Evolutionary conservation across 2,797 vertebrate genomes (phyloP).

Genomic region (Dendrocincla tyrannina): DNA sequence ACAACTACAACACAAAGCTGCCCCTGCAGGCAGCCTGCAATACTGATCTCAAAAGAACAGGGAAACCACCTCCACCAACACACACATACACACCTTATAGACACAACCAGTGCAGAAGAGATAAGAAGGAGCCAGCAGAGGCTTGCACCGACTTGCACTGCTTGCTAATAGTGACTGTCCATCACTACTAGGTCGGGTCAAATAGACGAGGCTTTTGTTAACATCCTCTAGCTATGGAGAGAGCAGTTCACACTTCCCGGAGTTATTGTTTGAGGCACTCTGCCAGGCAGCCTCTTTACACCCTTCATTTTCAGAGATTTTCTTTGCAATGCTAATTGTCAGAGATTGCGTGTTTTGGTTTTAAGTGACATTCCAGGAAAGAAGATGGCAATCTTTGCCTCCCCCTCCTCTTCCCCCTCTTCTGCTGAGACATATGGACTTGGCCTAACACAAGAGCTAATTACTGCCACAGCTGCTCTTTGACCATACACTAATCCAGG

Average conservation of each 20-base stretch:
- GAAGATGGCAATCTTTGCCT: conserved; percentile 42
- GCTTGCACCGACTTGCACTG: conserved; percentile 16
- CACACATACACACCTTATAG: background rate
- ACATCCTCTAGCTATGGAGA: conserved; percentile 4
- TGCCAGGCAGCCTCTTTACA: conserved; percentile 56
- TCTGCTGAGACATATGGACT: background rate
- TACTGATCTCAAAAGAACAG: background rate
- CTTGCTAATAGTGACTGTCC: background rate
- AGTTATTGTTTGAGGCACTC: conserved; percentile 61
- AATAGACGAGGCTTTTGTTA: conserved; percentile 51
- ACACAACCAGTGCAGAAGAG: background rate
- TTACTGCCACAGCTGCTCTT: background rate
- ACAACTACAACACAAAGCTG: background rate
- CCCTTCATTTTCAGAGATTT: conserved; percentile 55
- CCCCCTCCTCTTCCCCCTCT: background rate
- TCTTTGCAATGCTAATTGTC: conserved; percentile 70
- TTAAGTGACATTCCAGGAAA: conserved; percentile 62
- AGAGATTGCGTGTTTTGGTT: conserved; percentile 42
- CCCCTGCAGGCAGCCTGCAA: background rate
- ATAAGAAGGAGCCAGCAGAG: conserved; percentile 32
- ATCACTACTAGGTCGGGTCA: background rate
- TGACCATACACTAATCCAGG: background rate
- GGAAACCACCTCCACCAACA: background rate
- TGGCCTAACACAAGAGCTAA: background rate
- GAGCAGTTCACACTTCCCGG: conserved; percentile 60